phyloP scores from a whole-genome alignment of 2,797 vertebrate genomes.

The Peromyscus nudipes region DNA sequence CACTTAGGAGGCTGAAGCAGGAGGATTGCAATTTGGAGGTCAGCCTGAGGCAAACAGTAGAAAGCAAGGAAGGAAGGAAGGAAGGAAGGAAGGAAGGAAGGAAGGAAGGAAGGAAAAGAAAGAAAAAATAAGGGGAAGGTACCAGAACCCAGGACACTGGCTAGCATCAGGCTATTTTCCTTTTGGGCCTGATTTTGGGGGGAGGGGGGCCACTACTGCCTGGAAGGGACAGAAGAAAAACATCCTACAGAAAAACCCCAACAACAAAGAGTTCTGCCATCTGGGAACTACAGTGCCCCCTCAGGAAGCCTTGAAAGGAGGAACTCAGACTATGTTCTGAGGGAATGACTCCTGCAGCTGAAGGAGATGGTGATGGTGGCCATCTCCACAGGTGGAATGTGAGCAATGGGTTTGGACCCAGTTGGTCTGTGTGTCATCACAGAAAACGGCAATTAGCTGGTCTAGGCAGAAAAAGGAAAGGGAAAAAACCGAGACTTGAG shows the following conservation, averaged over 20 bases:
- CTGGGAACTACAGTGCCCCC: accelerated
- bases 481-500: not conserved
- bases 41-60: not conserved
- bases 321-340: not conserved
- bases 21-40: not conserved
- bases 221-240: accelerated
- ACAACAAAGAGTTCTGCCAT: not conserved
- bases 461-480: not conserved
- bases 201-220: accelerated
- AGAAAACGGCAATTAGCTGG: accelerated
- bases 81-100: not conserved
- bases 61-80: too few species aligned
- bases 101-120: not conserved
- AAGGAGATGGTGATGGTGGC: not conserved
- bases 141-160: not conserved
- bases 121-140: not conserved
- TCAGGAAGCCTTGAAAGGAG: not conserved
- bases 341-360: too few species aligned
- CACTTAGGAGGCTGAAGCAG: not conserved
- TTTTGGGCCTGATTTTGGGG: not conserved
- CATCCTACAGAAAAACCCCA: not conserved
- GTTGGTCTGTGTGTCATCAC: not conserved
- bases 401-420: not conserved
- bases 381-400: not conserved
- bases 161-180: too few species aligned